Base-by-base conservation (phyloP, 1,140 invertebrate genomes). In the Trialeurodes vaporariorum region DNA sequence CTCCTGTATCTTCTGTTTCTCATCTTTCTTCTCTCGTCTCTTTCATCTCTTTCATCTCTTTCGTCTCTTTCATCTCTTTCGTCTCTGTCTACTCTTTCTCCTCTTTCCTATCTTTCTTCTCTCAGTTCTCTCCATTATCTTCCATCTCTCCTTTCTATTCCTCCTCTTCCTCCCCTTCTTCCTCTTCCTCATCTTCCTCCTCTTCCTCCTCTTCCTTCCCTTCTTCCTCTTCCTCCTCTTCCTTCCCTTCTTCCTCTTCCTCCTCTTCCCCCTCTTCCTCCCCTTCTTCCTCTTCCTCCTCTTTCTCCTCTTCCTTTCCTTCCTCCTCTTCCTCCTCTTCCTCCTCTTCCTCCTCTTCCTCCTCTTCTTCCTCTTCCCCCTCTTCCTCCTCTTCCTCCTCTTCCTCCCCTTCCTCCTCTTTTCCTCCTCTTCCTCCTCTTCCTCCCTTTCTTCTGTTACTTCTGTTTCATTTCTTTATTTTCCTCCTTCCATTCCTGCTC, bases 341-440 rank as follows among this genome's bases (percentile, higher is more conserved):
- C 24, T 63, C 61, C 61, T 63, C 24, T 25, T 63, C 61, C 24
- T 17, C 61, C 13, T 17, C 61, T 25, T 25, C 12, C 61, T 12
- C 24, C 23, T 12, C 61, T 63, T 25, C 61, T 25, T 63, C 61
- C 61, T 24, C 61, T 25, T 63, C 24, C 24, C 25, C 61, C 61
- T 12, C 23, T 12, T 23, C 23, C 24, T 25, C 25, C 61, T 25
- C 23, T 23, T 23, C 23, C 24, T 23, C 23, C 58, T n/a, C n/a
- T n/a, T n/a, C 58, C n/a, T n/a, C 58, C n/a, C 58, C 58, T 59
- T n/a, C 58, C n/a, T n/a, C 58, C n/a, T n/a, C 58, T 59, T n/a
- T n/a, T 59, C 58, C 58, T 59, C 58, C 58, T 59, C 58, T n/a
- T 59, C 58, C 58, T 59, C 58, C 58, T 59, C 58, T n/a, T 59